Conservation (phyloP, 2,888 invertebrate genomes). For the Iselma pallidipennis region DNA sequence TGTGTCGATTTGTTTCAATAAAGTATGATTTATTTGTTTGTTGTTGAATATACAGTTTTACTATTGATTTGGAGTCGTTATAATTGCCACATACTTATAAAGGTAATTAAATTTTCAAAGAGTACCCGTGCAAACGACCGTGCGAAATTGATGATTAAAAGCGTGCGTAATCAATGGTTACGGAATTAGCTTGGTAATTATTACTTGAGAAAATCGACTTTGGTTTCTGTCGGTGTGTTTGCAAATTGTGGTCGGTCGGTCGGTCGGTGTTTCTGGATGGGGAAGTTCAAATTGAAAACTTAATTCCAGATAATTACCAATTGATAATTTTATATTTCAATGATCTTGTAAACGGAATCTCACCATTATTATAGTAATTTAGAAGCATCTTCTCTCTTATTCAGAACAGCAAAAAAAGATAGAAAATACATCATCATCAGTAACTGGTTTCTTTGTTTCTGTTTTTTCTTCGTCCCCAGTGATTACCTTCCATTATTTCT, state of each 20-base stretch:
- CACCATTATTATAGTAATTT: too few species aligned
- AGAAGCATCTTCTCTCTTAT: too few species aligned
- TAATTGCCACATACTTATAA: background rate
- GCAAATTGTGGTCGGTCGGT: background rate
- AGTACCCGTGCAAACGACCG: slow-evolving; percentile 5
- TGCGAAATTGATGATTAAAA: slow-evolving; percentile 15
- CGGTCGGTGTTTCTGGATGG: too few species aligned
- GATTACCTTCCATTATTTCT: too few species aligned
- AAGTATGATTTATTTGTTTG: background rate
- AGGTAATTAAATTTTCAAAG: slow-evolving; percentile 11
- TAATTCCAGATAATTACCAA: background rate
- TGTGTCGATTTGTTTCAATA: background rate
- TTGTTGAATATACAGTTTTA: background rate
- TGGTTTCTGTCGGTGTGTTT: background rate
- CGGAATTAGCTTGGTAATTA: slow-evolving; percentile 10
- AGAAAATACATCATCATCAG: too few species aligned
- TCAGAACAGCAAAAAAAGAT: too few species aligned
- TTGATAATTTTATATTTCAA: background rate
- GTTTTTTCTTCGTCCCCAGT: too few species aligned
- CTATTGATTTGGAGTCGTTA: background rate
- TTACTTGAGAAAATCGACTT: slow-evolving; percentile 11
- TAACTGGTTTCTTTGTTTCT: too few species aligned
- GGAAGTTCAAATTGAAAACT: background rate
- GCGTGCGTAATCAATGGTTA: slow-evolving; percentile 13
- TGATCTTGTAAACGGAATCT: background rate